Evolutionary conservation across 2,113 vertebrate species (phyloP).

Genomic region (Pluvianellus socialis): DNA sequence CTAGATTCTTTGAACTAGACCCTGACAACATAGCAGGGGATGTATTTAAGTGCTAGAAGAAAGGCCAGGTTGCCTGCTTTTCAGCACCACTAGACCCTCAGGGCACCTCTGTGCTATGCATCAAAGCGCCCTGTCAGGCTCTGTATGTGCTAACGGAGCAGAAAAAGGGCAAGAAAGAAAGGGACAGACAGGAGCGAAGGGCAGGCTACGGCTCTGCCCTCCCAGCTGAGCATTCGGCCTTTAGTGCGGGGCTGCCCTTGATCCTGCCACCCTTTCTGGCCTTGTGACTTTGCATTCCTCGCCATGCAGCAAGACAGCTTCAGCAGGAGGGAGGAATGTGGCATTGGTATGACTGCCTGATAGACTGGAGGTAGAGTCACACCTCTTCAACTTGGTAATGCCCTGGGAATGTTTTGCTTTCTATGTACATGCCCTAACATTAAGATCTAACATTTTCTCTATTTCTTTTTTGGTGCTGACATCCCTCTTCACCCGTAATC

Average conservation of each 20-base stretch:
- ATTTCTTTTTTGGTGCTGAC: not conserved
- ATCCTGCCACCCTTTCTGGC: not conserved
- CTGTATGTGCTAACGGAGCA: not conserved
- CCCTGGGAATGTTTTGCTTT: not conserved
- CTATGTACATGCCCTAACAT: not conserved
- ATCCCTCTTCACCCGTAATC: not conserved
- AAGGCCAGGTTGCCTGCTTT: not conserved
- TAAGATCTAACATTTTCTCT: not conserved
- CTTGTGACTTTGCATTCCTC: not conserved
- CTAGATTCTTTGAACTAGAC: not conserved
- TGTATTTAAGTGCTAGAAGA: not conserved
- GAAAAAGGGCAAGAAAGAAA: not conserved
- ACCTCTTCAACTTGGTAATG: not conserved
- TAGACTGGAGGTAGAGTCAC: not conserved
- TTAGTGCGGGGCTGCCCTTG: not conserved
- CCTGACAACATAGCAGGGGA: not conserved
- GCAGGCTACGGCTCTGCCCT: not conserved
- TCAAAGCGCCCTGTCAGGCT: not conserved
- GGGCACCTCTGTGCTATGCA: not conserved
- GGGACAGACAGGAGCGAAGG: not conserved
- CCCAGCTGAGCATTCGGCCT: not conserved
- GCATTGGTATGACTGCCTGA: not conserved
- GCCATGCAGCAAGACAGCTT: not conserved
- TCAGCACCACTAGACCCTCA: not conserved
- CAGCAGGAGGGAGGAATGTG: not conserved